A percentile compares a stretch with the other conserved stretches of the same genome.
These are phyloP conservation scores for Apaloderma vittatum DNA, from an alignment of 2,113 vertebrate genomes.

Conservation along the genomic window DNA sequence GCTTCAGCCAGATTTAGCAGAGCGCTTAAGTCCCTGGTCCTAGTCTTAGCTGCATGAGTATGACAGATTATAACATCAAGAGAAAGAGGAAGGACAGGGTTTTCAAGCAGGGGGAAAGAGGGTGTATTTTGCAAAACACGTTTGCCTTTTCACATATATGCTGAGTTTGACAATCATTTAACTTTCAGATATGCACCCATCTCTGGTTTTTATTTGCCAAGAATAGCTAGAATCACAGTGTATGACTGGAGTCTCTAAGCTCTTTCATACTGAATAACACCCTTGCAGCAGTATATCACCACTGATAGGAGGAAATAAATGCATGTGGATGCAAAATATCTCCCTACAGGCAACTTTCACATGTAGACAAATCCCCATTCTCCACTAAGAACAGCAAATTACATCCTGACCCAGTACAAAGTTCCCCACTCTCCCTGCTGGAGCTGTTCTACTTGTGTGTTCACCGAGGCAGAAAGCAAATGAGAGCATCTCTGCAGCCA, in stretches of 20 bases:
- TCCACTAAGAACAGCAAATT: not conserved
- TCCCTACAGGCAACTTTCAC: not conserved
- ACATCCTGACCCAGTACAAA: not conserved
- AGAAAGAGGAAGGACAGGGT: not conserved
- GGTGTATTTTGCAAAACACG: fast-evolving
- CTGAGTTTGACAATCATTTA: not conserved
- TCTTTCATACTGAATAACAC: not conserved
- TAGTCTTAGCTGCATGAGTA: fast-evolving
- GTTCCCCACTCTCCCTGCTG: not conserved
- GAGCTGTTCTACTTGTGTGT: not conserved
- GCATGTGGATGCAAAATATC: fast-evolving
- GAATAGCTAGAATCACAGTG: not conserved
- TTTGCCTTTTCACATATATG: not conserved
- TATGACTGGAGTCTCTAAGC: too few species aligned
- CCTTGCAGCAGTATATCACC: not conserved
- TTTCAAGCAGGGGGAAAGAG: not conserved
- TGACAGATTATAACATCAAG: not conserved
- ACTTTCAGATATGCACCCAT: not conserved
- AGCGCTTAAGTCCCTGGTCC: not conserved
- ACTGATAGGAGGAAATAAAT: not conserved
- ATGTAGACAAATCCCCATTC: not conserved
- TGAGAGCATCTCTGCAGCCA: not conserved
- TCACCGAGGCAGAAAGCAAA: not conserved
- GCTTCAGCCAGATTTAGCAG: not conserved
- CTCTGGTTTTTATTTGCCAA: not conserved